Conservation (phyloP, 2,113 vertebrate genomes). For the Amblyopsis rosae region DNA sequence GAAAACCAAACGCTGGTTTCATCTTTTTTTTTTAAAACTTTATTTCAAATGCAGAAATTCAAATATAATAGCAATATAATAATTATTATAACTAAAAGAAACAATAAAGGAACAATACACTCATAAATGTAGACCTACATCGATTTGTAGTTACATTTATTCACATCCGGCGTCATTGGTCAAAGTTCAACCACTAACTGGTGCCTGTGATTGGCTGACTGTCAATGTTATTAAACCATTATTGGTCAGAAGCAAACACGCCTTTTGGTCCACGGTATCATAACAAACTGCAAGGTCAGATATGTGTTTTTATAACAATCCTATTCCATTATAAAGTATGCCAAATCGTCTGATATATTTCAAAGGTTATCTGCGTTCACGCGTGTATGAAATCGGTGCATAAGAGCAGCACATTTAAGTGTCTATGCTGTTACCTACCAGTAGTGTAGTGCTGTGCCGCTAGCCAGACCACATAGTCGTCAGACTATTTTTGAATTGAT, state of each 20-base stretch:
- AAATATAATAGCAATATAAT: no score
- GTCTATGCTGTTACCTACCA: no score
- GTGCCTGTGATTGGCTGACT: slow-evolving; percentile 42
- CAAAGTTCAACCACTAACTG: slow-evolving; percentile 9
- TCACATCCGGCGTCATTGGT: slow-evolving; percentile 41
- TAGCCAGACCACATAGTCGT: no score
- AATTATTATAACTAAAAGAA: no score
- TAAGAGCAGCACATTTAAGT: no score
- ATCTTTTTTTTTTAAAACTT: no score
- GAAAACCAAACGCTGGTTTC: no score
- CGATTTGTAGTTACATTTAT: neutral
- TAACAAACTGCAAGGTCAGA: slow-evolving; percentile 71
- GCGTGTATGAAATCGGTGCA: neutral
- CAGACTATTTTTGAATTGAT: no score
- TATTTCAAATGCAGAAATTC: no score
- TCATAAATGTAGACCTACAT: no score
- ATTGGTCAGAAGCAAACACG: slow-evolving; percentile 57
- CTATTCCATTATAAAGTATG: neutral
- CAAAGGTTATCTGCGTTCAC: neutral
- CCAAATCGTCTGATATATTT: neutral
- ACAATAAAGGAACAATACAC: no score
- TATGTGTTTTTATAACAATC: slow-evolving; percentile 5
- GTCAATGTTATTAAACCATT: slow-evolving; percentile 36
- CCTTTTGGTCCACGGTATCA: slow-evolving; percentile 26
- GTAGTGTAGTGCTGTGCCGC: no score